Percentiles rank a stretch among this genome's conserved stretches.
Evolutionary conservation across 1,140 invertebrate species (phyloP).

Genomic region (Drosophila melanogaster): Release_6_plus_ISO1_MT NT_037436.4:7578001-7578500

Average conservation of each 20-base stretch:
- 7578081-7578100: conserved; percentile 68
- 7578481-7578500: conserved; percentile 67
- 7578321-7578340: conserved; percentile 47
- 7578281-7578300: conserved; percentile 28
- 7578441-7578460: conserved; percentile 58
- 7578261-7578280: background rate
- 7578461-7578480: conserved; percentile 59
- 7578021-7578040: conserved; percentile 40
- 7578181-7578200: conserved; percentile 61
- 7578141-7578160: conserved; percentile 66
- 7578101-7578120: conserved; percentile 4
- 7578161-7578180: conserved; percentile 75
- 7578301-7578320: conserved; percentile 45
- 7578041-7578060: conserved; percentile 29
- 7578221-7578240: conserved; percentile 31
- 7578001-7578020: conserved; percentile 16
- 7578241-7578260: conserved; percentile 21
- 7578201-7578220: conserved; percentile 57
- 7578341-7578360: conserved; percentile 26
- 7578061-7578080: conserved; percentile 74
- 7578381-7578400: conserved; percentile 14
- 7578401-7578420: conserved; percentile 7
- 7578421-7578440: conserved; percentile 9
- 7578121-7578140: conserved; percentile 65
- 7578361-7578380: conserved; percentile 10